Percentiles rank a stretch among this genome's conserved stretches.
These are phyloP conservation scores for Villa cingulata DNA, from an alignment of 2,888 invertebrate species.

Conservation along the genomic window DNA sequence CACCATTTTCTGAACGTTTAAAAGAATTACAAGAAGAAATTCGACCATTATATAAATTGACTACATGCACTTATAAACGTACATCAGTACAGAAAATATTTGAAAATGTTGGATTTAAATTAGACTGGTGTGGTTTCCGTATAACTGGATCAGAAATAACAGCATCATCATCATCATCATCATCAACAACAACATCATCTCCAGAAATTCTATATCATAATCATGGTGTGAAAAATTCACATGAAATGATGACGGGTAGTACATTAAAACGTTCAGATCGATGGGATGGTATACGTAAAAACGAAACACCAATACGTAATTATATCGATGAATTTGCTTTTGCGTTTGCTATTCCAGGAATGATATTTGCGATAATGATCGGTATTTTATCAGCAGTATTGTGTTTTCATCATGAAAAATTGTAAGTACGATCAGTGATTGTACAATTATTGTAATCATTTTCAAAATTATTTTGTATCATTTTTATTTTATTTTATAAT, in stretches of 20 bases:
- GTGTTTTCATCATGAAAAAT: slow-evolving; percentile 61
- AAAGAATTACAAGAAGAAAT: slow-evolving; percentile 55
- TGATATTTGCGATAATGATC: slow-evolving; percentile 51
- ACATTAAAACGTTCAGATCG: slow-evolving; percentile 34
- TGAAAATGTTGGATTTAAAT: slow-evolving; percentile 58
- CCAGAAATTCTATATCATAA: slow-evolving; percentile 33
- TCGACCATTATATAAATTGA: slow-evolving; percentile 60
- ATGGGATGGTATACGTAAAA: slow-evolving; percentile 49
- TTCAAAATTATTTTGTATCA: neutral
- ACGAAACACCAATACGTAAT: slow-evolving; percentile 50
- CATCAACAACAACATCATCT: slow-evolving; percentile 11
- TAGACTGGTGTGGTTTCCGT: slow-evolving; percentile 84
- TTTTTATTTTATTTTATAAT: slow-evolving; percentile 14
- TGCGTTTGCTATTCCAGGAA: slow-evolving; percentile 54
- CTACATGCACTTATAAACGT: slow-evolving; percentile 71
- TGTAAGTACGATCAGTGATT: slow-evolving; percentile 48
- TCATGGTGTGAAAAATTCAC: slow-evolving; percentile 19
- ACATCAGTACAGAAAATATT: slow-evolving; percentile 76
- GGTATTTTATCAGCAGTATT: slow-evolving; percentile 55
- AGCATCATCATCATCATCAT: neutral
- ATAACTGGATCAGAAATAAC: slow-evolving; percentile 44
- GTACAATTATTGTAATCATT: neutral
- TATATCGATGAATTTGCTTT: slow-evolving; percentile 55
- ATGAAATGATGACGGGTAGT: slow-evolving; percentile 25
- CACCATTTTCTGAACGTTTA: slow-evolving; percentile 49